A percentile compares a stretch with the other conserved stretches of the same genome.
Evolutionary conservation across 2,113 vertebrate genomes (phyloP).

Genomic region (Pygoscelis antarcticus): DNA sequence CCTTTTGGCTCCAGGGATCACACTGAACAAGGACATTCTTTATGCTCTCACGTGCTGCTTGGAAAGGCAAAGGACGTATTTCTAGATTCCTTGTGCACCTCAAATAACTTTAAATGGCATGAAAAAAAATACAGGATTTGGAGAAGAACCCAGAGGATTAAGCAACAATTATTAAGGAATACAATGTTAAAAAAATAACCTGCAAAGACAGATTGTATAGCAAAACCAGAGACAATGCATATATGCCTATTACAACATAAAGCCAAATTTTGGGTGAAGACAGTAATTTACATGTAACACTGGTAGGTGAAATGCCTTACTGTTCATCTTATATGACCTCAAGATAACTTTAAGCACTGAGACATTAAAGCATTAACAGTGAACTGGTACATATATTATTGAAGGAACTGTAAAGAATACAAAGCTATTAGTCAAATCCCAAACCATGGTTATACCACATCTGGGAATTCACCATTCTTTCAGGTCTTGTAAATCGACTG

Average conservation of each 20-base stretch:
- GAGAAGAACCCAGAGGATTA: not conserved
- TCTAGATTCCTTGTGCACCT: not conserved
- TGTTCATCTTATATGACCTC: not conserved
- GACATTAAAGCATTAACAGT: not conserved
- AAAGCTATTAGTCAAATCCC: not conserved
- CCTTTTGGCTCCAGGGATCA: not conserved
- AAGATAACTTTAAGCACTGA: not conserved
- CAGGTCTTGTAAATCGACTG: not conserved
- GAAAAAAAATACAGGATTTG: not conserved
- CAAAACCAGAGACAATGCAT: not conserved
- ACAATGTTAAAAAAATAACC: not conserved
- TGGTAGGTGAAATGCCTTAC: not conserved
- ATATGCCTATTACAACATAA: not conserved
- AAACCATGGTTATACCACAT: not conserved
- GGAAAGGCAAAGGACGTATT: not conserved
- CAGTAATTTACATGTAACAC: not conserved
- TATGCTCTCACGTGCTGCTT: not conserved
- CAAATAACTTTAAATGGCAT: not conserved
- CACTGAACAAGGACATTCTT: constrained; percentile 27
- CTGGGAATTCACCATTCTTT: not conserved
- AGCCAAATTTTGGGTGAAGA: not conserved
- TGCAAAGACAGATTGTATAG: not conserved
- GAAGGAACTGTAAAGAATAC: not conserved
- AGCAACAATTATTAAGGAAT: not conserved
- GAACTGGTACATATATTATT: not conserved